These are phyloP conservation scores for Amblyjoppa fuscipennis DNA, from an alignment of 2,888 invertebrate species.

Conservation along the genomic window DNA sequence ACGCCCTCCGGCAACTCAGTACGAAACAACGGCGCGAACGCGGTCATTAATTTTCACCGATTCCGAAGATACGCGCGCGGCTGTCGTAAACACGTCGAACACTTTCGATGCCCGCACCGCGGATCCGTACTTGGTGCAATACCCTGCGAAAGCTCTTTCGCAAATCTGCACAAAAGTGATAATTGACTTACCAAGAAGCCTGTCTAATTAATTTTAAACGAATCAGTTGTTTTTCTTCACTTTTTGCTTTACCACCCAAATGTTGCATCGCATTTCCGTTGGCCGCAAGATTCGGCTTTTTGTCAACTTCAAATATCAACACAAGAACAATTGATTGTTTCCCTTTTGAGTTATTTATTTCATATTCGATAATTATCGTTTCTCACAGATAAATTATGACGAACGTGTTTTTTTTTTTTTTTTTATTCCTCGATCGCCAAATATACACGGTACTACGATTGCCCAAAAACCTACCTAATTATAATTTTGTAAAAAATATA, in stretches of 20 bases:
- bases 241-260: neutral
- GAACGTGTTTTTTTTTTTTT: neutral
- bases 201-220: neutral
- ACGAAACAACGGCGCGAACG: neutral
- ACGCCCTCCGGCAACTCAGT: constrained; percentile 7
- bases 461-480: too few species aligned
- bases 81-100: neutral
- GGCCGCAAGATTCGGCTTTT: neutral
- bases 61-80: neutral
- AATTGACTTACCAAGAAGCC: neutral
- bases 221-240: neutral
- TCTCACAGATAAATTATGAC: neutral
- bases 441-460: too few species aligned
- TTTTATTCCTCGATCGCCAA: too few species aligned
- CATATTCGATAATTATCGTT: neutral
- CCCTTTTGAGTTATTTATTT: neutral
- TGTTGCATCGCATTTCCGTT: neutral
- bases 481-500: too few species aligned
- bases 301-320: neutral
- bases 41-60: constrained; percentile 25
- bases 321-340: neutral
- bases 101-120: neutral
- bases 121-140: neutral
- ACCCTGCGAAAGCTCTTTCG: neutral
- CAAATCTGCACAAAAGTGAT: neutral